phyloP scores from a whole-genome alignment of 2,888 invertebrate species.

The Nephrotoma appendiculata region DNA sequence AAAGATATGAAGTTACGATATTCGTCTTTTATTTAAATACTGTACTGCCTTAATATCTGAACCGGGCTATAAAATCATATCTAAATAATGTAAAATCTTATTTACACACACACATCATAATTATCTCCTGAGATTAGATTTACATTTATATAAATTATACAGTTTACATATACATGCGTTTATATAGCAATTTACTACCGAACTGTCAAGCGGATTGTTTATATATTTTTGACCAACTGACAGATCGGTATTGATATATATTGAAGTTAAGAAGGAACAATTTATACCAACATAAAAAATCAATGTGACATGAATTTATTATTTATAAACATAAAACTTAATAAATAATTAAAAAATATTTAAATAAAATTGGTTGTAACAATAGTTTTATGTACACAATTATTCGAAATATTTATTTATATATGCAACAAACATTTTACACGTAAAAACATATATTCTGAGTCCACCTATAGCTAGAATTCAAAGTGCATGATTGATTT shows the following conservation, averaged over 20 bases:
- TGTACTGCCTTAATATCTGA: not conserved
- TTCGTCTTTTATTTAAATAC: not conserved
- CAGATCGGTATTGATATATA: not conserved
- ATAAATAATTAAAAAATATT: not conserved
- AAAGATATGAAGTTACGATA: not conserved
- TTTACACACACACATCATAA: not conserved
- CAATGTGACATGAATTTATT: not conserved
- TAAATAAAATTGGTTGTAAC: not conserved
- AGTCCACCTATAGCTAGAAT: not conserved
- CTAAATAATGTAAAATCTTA: not conserved
- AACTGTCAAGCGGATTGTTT: not conserved
- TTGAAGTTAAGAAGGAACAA: conserved; percentile 1
- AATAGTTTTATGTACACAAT: not conserved
- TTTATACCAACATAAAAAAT: conserved; percentile 1
- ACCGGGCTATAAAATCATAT: not conserved
- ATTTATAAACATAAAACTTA: not conserved
- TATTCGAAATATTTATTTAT: not conserved
- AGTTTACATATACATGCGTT: not conserved
- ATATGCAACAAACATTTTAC: not conserved
- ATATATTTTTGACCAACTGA: not conserved
- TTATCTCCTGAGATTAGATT: not conserved
- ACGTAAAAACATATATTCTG: not conserved
- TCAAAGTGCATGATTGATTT: conserved; percentile 20
- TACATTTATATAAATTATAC: not conserved
- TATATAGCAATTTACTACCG: not conserved